Conservation (phyloP, 2,888 invertebrate genomes). For the Mimachlamys varia region DNA sequence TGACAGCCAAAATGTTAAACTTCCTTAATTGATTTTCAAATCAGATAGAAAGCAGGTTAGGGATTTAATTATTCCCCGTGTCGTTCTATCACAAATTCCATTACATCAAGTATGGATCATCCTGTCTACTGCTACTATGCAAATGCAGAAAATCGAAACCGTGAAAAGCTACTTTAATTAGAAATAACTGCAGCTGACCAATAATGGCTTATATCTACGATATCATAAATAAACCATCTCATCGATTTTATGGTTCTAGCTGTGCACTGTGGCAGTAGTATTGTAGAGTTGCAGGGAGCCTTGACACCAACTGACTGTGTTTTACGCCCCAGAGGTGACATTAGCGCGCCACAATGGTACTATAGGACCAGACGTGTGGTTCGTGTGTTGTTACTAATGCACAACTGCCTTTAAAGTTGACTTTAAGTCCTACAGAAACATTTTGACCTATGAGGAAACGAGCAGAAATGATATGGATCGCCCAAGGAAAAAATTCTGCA, state of each 20-base stretch:
- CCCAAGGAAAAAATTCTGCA: not conserved
- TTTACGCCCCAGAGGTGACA: not conserved
- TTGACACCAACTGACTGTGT: not conserved
- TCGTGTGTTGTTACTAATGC: not conserved
- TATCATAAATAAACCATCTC: constrained; percentile 11
- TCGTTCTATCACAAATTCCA: not conserved
- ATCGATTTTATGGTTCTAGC: not conserved
- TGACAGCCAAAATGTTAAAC: not conserved
- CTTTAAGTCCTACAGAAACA: not conserved
- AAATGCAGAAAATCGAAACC: constrained; percentile 5
- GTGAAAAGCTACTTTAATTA: constrained; percentile 14
- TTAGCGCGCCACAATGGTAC: not conserved
- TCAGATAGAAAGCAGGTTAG: not conserved
- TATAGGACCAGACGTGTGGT: not conserved
- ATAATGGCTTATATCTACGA: not conserved
- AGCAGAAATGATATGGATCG: not conserved
- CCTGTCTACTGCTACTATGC: not conserved
- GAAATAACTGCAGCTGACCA: not conserved
- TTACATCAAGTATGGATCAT: not conserved
- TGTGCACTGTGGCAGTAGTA: constrained; percentile 5
- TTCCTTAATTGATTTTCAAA: not conserved
- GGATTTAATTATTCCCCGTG: not conserved
- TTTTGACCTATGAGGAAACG: not conserved
- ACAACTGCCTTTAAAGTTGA: not conserved
- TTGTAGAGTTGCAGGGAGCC: not conserved